Percentiles rank a stretch among this genome's conserved stretches.
These are phyloP conservation scores for Eristalinus sepulchralis DNA, from an alignment of 2,888 invertebrate species.

Conservation along the genomic window DNA sequence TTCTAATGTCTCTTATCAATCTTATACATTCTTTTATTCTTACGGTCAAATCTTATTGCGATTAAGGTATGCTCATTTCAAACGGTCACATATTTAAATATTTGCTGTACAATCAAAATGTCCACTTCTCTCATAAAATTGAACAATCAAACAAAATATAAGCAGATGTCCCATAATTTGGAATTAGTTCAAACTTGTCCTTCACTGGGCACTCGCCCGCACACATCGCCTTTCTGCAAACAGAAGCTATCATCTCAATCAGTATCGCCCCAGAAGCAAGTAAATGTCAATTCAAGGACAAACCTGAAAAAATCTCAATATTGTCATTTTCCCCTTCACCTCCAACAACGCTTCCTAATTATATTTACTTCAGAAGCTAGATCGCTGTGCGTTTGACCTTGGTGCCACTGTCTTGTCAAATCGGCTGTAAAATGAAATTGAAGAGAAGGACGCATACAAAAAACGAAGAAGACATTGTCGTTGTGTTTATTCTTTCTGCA, in stretches of 20 bases:
- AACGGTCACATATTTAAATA: too few relatives aligned
- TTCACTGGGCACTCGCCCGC: constrained; percentile 8
- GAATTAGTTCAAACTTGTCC: constrained; percentile 15
- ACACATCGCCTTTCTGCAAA: constrained; percentile 16
- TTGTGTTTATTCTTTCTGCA: constrained; percentile 44
- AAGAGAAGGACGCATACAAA: not conserved
- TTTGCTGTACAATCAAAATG: too few relatives aligned
- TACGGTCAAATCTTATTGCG: too few relatives aligned
- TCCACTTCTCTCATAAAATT: constrained; percentile 1
- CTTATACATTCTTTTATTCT: too few relatives aligned
- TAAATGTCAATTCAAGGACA: constrained; percentile 58
- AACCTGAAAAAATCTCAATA: constrained; percentile 22
- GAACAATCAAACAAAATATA: constrained; percentile 44
- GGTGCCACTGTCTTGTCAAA: constrained; percentile 53
- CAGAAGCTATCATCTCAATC: constrained; percentile 57
- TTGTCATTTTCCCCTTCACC: constrained; percentile 30
- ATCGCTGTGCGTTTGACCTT: constrained; percentile 40
- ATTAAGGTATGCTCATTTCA: too few relatives aligned
- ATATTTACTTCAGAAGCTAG: constrained; percentile 49
- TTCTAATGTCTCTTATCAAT: too few relatives aligned
- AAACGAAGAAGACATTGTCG: constrained; percentile 48
- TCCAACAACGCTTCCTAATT: constrained; percentile 17
- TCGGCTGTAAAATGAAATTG: constrained; percentile 38
- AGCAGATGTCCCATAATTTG: constrained; percentile 48
- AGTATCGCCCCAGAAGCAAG: constrained; percentile 40